These are phyloP conservation scores for Apis cerana DNA, from an alignment of 1,140 invertebrate genomes.

Conservation along the genomic window DNA sequence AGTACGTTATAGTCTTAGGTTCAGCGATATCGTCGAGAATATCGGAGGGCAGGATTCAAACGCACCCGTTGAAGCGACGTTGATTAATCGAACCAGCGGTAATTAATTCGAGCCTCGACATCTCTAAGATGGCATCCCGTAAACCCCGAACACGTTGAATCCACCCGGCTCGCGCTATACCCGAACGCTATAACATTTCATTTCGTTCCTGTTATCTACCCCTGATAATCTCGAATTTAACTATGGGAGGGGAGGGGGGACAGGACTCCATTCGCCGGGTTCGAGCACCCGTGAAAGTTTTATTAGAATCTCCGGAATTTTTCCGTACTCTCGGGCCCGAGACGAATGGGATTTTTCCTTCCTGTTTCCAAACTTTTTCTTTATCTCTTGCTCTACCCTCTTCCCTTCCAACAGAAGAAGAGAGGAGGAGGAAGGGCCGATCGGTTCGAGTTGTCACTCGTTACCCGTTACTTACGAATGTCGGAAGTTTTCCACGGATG, in stretches of 20 bases:
- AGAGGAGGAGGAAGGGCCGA: background rate
- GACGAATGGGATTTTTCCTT: conserved; percentile 16
- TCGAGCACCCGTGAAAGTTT: conserved; percentile 29
- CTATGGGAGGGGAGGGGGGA: background rate
- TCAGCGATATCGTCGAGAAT: too few species aligned
- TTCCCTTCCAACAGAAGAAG: background rate
- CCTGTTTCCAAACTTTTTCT: conserved; percentile 3
- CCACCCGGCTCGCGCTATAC: background rate
- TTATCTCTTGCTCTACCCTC: background rate
- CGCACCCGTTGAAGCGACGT: conserved; percentile 33
- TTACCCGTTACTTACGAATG: conserved; percentile 14
- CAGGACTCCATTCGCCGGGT: background rate
- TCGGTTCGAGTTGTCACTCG: conserved; percentile 24
- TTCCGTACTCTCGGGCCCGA: background rate
- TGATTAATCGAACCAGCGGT: conserved; percentile 41
- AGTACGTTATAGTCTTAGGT: too few species aligned
- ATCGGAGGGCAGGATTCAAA: background rate
- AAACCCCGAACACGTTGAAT: conserved; percentile 32
- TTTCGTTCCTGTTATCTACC: conserved; percentile 21
- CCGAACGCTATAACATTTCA: background rate
- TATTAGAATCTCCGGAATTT: conserved; percentile 20
- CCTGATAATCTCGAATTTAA: conserved; percentile 37
- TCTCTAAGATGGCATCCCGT: conserved; percentile 14
- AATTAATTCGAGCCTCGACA: conserved; percentile 40
- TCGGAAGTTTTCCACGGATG: background rate